A percentile compares a stretch with the other conserved stretches of the same genome.
Conservation (phyloP, 2,113 vertebrate species). For the Scomber japonicus region DNA sequence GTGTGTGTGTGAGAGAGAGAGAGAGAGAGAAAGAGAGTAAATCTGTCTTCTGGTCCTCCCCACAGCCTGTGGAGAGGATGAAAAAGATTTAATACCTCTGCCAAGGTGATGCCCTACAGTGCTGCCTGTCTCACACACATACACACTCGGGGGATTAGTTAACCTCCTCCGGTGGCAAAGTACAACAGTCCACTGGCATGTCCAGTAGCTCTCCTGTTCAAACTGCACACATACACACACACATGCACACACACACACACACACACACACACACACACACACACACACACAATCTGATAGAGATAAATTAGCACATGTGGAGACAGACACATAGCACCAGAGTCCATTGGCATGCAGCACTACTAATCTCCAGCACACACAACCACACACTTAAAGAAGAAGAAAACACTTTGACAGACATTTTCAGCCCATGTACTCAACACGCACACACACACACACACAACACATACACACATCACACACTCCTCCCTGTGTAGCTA, state of each 20-base stretch:
- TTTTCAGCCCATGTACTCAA: slow-evolving; percentile 35
- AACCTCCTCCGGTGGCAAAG: slow-evolving; percentile 58
- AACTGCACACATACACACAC: slow-evolving; percentile 3
- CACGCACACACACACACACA: not conserved
- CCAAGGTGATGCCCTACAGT: slow-evolving; percentile 79
- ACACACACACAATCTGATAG: not conserved
- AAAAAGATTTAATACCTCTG: slow-evolving; percentile 79
- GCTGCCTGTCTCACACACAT: slow-evolving; percentile 55
- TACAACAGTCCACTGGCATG: slow-evolving; percentile 49
- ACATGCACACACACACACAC: slow-evolving; percentile 1
- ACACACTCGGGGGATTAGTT: slow-evolving; percentile 54
- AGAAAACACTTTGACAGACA: slow-evolving; percentile 33
- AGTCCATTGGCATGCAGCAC: not conserved
- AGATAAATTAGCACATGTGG: not conserved
- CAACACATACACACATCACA: not conserved
- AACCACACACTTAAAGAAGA: not conserved
- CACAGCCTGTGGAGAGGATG: slow-evolving; percentile 71
- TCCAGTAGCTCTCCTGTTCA: slow-evolving; percentile 44
- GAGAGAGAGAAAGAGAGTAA: slow-evolving; percentile 30
- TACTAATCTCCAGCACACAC: slow-evolving; percentile 33
- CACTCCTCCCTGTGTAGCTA: slow-evolving; percentile 9
- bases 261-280: slow-evolving; percentile 11
- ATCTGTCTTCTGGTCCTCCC: slow-evolving; percentile 60
- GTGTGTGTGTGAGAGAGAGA: slow-evolving; percentile 6
- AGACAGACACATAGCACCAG: slow-evolving; percentile 1